Evolutionary conservation across 2,113 vertebrate genomes (phyloP).

Genomic region (Mormyrus lacerda): DNA sequence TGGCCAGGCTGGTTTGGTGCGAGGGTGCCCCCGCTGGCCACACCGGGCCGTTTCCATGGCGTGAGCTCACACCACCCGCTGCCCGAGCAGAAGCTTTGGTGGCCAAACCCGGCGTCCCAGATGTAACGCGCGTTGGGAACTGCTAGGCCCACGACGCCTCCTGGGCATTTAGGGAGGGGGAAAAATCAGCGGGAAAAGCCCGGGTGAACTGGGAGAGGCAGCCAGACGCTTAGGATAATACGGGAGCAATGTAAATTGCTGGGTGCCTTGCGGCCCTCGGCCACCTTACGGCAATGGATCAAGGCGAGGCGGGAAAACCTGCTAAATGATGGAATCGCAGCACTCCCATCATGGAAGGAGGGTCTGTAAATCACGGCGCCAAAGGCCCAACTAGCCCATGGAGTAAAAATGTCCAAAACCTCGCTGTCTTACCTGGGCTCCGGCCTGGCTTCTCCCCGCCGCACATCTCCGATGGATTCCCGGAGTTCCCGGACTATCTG

Average conservation of each 20-base stretch:
- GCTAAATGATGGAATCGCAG: not conserved
- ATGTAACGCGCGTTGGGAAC: not conserved
- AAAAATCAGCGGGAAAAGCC: not conserved
- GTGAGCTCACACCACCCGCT: not conserved
- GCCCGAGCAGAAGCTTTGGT: not conserved
- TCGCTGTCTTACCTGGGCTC: not conserved
- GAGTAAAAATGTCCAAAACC: not conserved
- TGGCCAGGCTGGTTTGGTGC: not conserved
- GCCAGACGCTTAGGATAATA: not conserved
- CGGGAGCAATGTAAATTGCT: not conserved
- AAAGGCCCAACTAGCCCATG: not conserved
- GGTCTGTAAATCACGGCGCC: not conserved
- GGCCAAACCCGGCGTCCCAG: not conserved
- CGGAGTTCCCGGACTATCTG: not conserved
- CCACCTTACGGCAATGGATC: not conserved
- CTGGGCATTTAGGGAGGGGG: not conserved
- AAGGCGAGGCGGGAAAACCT: not conserved
- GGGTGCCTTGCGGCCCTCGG: not conserved
- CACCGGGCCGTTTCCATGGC: not conserved
- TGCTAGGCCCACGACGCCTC: not conserved
- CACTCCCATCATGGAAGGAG: not conserved
- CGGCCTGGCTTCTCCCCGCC: not conserved
- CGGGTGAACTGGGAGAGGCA: not conserved
- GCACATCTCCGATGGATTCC: not conserved
- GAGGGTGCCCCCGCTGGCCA: not conserved